These are phyloP conservation scores for Stichopus horrens DNA, from an alignment of 53 echinoderm and acorn worm species.

Conservation along the genomic window DNA sequence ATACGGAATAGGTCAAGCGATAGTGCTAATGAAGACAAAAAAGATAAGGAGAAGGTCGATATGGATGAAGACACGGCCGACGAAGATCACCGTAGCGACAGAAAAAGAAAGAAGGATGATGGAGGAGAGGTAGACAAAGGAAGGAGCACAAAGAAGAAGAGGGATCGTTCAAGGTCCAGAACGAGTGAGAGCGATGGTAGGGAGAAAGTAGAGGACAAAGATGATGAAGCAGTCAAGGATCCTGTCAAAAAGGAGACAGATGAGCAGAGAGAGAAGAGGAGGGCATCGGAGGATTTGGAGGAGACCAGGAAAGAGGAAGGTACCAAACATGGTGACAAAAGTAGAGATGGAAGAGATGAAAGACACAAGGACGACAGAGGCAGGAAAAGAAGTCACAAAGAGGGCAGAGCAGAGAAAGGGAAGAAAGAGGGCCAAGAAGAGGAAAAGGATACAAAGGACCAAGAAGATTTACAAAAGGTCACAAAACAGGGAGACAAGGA, in stretches of 20 bases:
- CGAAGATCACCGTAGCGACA: neutral
- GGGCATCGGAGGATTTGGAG: neutral
- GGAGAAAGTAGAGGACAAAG: neutral
- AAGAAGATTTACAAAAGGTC: neutral
- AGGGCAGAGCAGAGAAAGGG: neutral
- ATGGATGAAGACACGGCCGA: constrained; percentile 20
- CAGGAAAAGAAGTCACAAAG: constrained; percentile 2
- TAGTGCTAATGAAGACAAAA: constrained; percentile 11
- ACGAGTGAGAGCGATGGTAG: neutral
- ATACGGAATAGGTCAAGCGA: neutral
- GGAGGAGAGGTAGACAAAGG: neutral
- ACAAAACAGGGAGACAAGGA: neutral
- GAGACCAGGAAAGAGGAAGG: constrained; percentile 3
- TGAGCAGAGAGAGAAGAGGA: constrained; percentile 22
- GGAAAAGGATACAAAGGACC: neutral
- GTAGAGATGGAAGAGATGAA: constrained; percentile 42
- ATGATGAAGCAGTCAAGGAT: neutral
- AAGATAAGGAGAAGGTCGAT: constrained; percentile 15
- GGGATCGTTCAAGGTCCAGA: constrained; percentile 15
- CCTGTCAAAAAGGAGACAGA: constrained; percentile 21
- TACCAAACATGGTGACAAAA: neutral
- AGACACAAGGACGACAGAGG: neutral
- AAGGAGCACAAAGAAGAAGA: constrained; percentile 4
- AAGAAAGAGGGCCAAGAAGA: constrained; percentile 23
- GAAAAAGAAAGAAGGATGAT: neutral